phyloP scores from a whole-genome alignment of 2,888 invertebrate genomes.

The Caradrina clavipalpis region DNA sequence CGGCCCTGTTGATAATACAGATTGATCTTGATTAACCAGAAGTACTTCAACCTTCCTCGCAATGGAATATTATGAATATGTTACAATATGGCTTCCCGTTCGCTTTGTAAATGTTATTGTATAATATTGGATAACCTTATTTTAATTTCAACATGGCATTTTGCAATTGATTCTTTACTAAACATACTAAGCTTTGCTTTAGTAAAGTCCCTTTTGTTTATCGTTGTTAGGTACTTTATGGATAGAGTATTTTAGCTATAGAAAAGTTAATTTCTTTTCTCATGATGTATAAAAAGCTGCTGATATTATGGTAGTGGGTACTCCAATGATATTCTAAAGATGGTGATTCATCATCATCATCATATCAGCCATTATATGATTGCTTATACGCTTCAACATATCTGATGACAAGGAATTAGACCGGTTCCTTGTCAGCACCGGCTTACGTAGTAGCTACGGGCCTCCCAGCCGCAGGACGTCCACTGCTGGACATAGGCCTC shows the following conservation, averaged over 20 bases:
- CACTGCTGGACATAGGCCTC: too few species aligned
- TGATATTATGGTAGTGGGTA: too few species aligned
- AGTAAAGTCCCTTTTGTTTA: neutral
- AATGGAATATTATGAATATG: slow-evolving; percentile 51
- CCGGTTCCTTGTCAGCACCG: slow-evolving; percentile 87
- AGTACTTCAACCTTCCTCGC: slow-evolving; percentile 39
- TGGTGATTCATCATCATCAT: too few species aligned
- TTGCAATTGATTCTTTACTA: slow-evolving; percentile 24
- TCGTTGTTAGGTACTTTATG: too few species aligned
- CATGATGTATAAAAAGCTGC: too few species aligned
- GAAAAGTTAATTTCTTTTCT: too few species aligned
- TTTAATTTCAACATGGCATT: slow-evolving; percentile 31
- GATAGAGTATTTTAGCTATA: too few species aligned
- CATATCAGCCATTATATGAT: slow-evolving; percentile 87
- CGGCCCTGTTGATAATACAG: slow-evolving; percentile 53
- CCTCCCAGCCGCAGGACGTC: slow-evolving; percentile 77
- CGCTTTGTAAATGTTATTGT: slow-evolving; percentile 51
- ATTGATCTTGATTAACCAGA: slow-evolving; percentile 60
- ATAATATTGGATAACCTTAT: slow-evolving; percentile 18
- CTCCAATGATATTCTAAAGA: neutral
- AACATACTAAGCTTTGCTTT: neutral
- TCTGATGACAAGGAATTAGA: slow-evolving; percentile 85
- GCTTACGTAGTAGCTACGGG: slow-evolving; percentile 89
- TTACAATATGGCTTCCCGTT: slow-evolving; percentile 11
- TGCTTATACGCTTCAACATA: slow-evolving; percentile 84